These are phyloP conservation scores for Chromoteleia sp. DNA, from an alignment of 2,888 invertebrate species.

Conservation along the genomic window DNA sequence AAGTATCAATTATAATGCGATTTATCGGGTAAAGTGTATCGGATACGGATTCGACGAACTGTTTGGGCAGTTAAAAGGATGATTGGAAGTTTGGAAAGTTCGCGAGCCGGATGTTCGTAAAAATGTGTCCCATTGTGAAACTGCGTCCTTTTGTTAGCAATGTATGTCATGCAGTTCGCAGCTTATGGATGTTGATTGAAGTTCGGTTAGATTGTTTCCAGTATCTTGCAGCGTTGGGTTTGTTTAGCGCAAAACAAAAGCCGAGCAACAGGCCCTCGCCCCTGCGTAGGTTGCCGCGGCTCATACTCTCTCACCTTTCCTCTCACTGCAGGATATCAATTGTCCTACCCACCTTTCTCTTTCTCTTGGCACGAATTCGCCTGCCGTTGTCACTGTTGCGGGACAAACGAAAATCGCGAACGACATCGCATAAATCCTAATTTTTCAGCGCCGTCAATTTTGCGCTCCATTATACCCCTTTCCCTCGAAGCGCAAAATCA, in stretches of 20 bases:
- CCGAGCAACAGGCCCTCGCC: conserved; percentile 64
- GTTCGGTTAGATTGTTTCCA: conserved; percentile 37
- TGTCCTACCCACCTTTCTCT: conserved; percentile 27
- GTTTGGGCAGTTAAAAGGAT: too few species aligned
- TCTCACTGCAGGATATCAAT: conserved; percentile 47
- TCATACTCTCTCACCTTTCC: conserved; percentile 23
- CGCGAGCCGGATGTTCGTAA: too few species aligned
- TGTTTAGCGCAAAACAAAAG: conserved; percentile 63
- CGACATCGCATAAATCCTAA: conserved; percentile 53
- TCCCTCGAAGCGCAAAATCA: conserved; percentile 42
- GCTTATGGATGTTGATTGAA: conserved; percentile 55
- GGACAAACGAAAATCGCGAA: conserved; percentile 40
- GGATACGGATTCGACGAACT: too few species aligned
- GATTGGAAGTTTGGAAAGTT: too few species aligned
- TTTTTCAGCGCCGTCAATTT: conserved; percentile 57
- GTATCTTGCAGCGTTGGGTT: conserved; percentile 53
- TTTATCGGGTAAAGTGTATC: too few species aligned
- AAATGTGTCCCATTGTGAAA: not conserved
- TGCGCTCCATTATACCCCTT: conserved; percentile 35
- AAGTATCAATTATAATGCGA: too few species aligned
- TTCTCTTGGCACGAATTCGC: conserved; percentile 53
- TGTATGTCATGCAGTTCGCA: conserved; percentile 53
- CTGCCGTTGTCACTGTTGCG: conserved; percentile 37
- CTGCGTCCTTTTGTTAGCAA: conserved; percentile 35
- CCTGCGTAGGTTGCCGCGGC: conserved; percentile 5